Evolutionary conservation across 2,797 vertebrate species (phyloP), one percentile per base, ranked within the genome.

Genomic region (Ctenopoma multispine): DNA sequence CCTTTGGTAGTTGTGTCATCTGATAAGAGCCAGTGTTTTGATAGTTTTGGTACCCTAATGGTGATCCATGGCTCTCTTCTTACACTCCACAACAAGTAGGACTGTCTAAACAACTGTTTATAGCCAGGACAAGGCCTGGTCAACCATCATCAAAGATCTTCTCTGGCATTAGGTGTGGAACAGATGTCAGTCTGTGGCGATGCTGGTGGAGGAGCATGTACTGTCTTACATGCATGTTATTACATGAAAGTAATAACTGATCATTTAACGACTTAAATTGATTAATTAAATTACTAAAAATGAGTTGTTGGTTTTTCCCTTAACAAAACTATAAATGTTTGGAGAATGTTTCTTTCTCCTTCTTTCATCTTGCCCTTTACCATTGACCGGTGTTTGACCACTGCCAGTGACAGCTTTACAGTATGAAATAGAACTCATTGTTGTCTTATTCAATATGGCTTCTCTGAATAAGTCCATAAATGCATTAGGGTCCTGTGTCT

Each of bases 1-100:
- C 94, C 90, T 90, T 57, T 81, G 85, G 91, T 83, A 15, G 69
- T 70, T 70, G 83, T 90, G 92, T 90, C 93, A 93, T 92, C 92
- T 94, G 95, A 93, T 96, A 94, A 94, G 93, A 90, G 88, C 64
- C 88, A 91, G 79, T 93, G 93, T 94, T 93, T 89, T 95, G 93
- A 95, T 95, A 94, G 94, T 79, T 85, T 92, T 91, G 84, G 69
- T 70, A 82, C 87, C 84, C 87, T 91, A 88, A 79, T 90, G 89
- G 89, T 93, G 93, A 94, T 93, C 92, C 91, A 90, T 88, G 75
- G 87, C 88, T 93, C 84, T 88, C 83, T 79, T 80, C 92, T 93
- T 91, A 93, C 91, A 87, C 88, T 88, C 90, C 82, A 87, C 84
- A 85, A 90, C 90, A 92, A 93, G 92, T 83, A 92, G 83, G 88